Base-by-base conservation (phyloP, 2,888 invertebrate species). In the Leptinotarsa peninsularis region DNA sequence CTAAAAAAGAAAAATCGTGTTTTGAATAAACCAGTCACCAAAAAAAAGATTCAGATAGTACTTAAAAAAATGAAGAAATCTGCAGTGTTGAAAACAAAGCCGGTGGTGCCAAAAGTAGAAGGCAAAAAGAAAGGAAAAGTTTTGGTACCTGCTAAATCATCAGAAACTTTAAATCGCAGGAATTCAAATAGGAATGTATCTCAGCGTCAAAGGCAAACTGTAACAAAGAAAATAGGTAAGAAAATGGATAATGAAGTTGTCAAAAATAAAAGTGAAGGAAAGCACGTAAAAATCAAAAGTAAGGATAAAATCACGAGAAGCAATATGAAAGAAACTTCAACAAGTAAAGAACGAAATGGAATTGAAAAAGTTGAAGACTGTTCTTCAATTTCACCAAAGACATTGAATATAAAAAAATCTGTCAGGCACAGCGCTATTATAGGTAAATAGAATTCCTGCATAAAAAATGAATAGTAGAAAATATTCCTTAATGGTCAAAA, bases 1-100 rank as follows among this genome's bases (percentile, higher is more conserved):
- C 86, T 78, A 85, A 89, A 84, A 87, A 89, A 81, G 86, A 89
- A 82, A 85, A 87, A 80, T 86, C 85, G 80, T 86, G 85, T 74
- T 86, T 86, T 83, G 86, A 89, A 74, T 87, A 88, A 82, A 85
- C 88, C 71, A 85, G 86, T 86, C 84, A 87, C 15, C 84, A 88
- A 80, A 87, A 89, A 83, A 85, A 89, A 83, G 85, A 87, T 82
- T 21, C 81, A 80, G 71, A 58, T 77, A 63, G 80, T 81, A 58
- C 69, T 83, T 71, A 77, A 79, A 15, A 76, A 71, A 43, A 73
- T 78, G 52, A 75, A 75, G 67, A 68, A 75, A 54, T 66, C 58
- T 17, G 63, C 69, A 4, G 17, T 75, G 33, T 60, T 68, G 17
- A 75, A 66, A 66, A 54, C 68, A 10, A 50, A 49, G 52, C 18